Conservation (phyloP, 2,888 invertebrate species). For the Hirtodrosophila duncani region DNA sequence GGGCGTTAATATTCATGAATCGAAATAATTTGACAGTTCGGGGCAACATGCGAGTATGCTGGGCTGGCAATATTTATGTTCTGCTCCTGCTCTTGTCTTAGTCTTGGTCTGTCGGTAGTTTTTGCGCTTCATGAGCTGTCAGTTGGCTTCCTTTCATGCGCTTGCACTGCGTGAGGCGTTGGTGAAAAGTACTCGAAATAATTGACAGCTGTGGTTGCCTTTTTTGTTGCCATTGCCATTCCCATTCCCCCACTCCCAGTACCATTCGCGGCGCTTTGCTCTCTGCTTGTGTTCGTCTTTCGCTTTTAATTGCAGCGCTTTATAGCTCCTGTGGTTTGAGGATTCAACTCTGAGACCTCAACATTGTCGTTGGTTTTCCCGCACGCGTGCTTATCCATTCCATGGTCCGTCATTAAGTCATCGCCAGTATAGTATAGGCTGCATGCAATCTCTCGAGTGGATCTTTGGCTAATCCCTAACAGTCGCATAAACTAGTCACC, state of each 20-base stretch:
- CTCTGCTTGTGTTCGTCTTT: conserved; percentile 18
- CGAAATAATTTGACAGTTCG: conserved; percentile 73
- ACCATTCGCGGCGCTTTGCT: too few species aligned
- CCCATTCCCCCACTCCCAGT: too few species aligned
- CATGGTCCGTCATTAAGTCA: conserved; percentile 1
- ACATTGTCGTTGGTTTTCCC: conserved; percentile 52
- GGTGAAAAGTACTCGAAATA: conserved; percentile 75
- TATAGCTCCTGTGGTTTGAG: conserved; percentile 59
- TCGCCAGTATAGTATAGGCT: too few species aligned
- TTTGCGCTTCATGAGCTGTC: background rate
- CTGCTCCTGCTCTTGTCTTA: conserved; percentile 19
- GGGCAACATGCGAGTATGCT: conserved; percentile 73
- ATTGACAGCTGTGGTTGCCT: conserved; percentile 73
- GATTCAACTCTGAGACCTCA: too few species aligned
- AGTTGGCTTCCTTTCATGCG: background rate
- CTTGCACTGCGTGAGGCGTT: too few species aligned
- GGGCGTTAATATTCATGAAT: conserved; percentile 74
- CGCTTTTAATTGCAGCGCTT: conserved; percentile 66
- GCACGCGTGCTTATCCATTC: conserved; percentile 41
- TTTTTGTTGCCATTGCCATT: conserved; percentile 57
- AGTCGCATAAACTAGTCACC: conserved; percentile 45
- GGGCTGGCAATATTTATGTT: conserved; percentile 62
- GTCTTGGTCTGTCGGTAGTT: conserved; percentile 8
- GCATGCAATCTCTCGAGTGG: too few species aligned
- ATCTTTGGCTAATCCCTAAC: too few species aligned